These are phyloP conservation scores for Onychostruthus taczanowskii DNA, from an alignment of 2,113 vertebrate species.

Conservation along the genomic window DNA sequence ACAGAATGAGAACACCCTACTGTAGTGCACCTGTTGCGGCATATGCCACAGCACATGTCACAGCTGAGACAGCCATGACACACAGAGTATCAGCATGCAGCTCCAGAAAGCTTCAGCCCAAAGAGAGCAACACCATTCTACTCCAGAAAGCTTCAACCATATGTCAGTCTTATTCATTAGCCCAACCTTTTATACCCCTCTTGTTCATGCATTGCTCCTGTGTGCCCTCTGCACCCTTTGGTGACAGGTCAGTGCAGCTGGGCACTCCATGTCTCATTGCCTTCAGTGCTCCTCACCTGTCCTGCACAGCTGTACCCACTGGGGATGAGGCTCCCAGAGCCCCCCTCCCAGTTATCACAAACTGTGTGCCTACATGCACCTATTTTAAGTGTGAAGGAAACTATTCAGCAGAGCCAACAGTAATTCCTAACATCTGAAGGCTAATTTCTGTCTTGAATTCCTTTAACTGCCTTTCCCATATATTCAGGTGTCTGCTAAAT, in stretches of 20 bases:
- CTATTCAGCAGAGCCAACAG: neutral
- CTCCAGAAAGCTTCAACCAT: neutral
- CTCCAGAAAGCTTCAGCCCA: neutral
- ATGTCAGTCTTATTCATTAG: accelerated
- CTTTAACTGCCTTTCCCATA: neutral
- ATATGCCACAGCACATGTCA: neutral
- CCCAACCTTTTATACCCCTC: neutral
- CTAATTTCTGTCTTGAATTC: neutral
- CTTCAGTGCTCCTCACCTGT: neutral
- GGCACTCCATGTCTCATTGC: neutral
- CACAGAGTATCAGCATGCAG: neutral
- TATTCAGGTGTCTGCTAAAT: neutral
- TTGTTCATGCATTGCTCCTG: neutral
- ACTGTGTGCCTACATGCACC: neutral
- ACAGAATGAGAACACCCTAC: neutral
- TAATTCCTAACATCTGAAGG: neutral
- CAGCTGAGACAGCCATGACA: neutral
- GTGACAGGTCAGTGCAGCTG: neutral
- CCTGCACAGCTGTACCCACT: neutral
- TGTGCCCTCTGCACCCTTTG: neutral
- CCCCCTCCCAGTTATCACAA: neutral
- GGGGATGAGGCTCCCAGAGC: neutral
- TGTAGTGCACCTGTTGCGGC: neutral
- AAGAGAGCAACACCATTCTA: accelerated
- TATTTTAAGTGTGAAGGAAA: neutral